Percentiles rank a stretch among this genome's conserved stretches.
phyloP scores from a whole-genome alignment of 2,113 vertebrate genomes.

The Apodemus sylvaticus region DNA sequence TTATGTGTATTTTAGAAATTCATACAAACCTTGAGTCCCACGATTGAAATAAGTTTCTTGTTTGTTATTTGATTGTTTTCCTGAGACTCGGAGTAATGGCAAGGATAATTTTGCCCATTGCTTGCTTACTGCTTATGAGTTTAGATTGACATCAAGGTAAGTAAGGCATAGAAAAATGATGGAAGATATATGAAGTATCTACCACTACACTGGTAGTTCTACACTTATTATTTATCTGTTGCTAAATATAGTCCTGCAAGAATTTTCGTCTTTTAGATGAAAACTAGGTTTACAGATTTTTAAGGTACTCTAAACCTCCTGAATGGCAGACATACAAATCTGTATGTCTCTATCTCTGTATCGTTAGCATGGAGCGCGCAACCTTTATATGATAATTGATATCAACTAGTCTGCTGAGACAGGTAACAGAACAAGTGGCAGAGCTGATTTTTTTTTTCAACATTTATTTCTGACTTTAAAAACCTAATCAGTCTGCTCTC shows the following conservation, averaged over 20 bases:
- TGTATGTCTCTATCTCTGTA: not conserved
- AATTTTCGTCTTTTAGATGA: not conserved
- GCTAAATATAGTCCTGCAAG: conserved; percentile 38
- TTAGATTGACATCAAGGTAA: conserved; percentile 16
- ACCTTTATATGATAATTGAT: not conserved
- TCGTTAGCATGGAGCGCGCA: not conserved
- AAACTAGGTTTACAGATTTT: conserved; percentile 26
- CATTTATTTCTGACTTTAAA: conserved; percentile 31
- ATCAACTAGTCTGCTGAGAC: not conserved
- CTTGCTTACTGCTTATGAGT: not conserved
- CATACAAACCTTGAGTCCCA: not conserved
- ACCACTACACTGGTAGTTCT: not conserved
- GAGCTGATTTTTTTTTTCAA: conserved; percentile 8
- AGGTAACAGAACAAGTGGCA: not conserved
- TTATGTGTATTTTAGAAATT: conserved; percentile 22
- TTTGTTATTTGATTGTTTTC: not conserved
- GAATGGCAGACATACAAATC: not conserved
- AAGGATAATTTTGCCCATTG: not conserved
- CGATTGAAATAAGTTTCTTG: not conserved
- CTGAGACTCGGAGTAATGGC: not conserved
- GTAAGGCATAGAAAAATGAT: not conserved
- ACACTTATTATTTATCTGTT: not conserved
- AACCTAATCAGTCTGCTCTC: not conserved
- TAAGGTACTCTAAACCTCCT: not conserved
- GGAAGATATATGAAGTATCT: conserved; percentile 24